Base-by-base conservation (phyloP, 2,888 invertebrate species). In the Agapostemon virescens region DNA sequence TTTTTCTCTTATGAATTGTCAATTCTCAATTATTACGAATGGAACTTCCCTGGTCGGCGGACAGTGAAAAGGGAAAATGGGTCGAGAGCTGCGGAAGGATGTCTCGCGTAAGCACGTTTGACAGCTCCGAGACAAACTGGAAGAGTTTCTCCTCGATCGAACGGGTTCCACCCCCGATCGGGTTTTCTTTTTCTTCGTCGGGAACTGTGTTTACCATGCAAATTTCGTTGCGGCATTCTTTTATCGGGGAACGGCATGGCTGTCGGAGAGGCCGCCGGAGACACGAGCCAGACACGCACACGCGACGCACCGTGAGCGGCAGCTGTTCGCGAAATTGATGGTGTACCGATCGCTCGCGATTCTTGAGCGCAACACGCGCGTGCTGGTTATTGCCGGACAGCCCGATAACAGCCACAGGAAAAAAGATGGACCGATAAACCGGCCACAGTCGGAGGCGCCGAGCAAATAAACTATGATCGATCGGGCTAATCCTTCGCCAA, bases 321-420 rank as follows among this genome's bases (percentile, higher is more conserved):
- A 55, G 55, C 55, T 55, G 55, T 26, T 26, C 26, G 55, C 26
- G 55, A 55, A 55, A 55, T 55, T 55, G 55, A 55, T 55, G 55
- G 55, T 55, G 55, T 26, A 55, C 55, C 55, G 55, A 55, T 26
- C 26, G 15, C 23, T 52, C 13, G 23, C 52, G 9, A 6, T 55
- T 55, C 55, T 15, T 5, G 26, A 26, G 17, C 55, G 55, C n/a
- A 26, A 55, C 23, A n/a, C 55, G 55, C 17, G 26, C 26, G 55
- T 26, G 26, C 55, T 55, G 26, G 55, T 55, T 17, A 55, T 26
- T 55, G 17, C 55, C 26, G 17, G 55, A 26, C 55, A 2, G 26
- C 6, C 55, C 15, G 55, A 55, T 55, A 55, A 55, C 55, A 17
- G 23, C 6, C 17, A 17, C 26, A 26, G 55, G 11, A 55, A 55